These are phyloP conservation scores for Solenopsis fugax DNA, from an alignment of 1,140 invertebrate species.

Conservation along the genomic window DNA sequence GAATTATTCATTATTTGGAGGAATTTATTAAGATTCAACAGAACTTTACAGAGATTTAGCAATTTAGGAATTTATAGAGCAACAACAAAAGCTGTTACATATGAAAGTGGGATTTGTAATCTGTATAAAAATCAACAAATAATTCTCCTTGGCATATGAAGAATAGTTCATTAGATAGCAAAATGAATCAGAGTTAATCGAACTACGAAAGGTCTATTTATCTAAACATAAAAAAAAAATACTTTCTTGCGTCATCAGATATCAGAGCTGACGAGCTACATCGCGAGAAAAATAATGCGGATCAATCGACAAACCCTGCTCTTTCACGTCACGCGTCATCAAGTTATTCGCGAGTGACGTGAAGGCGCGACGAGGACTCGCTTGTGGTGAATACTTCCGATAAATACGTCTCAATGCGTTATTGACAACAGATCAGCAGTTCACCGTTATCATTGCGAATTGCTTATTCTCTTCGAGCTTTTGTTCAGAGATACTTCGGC, in stretches of 20 bases:
- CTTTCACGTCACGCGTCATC: not conserved
- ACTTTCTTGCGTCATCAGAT: conserved; percentile 16
- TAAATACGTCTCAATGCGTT: not conserved
- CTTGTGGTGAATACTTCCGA: not conserved
- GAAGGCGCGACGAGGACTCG: not conserved
- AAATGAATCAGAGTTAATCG: not conserved
- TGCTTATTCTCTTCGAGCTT: not conserved
- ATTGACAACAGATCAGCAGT: not conserved
- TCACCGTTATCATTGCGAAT: not conserved
- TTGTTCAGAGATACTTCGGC: too few relatives aligned
- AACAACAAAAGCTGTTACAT: not conserved
- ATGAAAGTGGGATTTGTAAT: not conserved
- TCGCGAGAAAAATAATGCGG: not conserved
- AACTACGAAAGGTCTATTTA: not conserved
- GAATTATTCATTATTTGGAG: not conserved
- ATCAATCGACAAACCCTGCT: not conserved
- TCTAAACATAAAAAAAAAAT: not conserved
- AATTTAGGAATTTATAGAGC: too few relatives aligned
- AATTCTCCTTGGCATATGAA: not conserved
- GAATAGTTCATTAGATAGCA: not conserved
- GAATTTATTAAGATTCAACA: not conserved
- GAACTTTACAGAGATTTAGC: too few relatives aligned
- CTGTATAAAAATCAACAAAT: not conserved
- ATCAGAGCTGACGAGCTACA: not conserved
- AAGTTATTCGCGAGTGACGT: not conserved